Base-by-base conservation (phyloP, 2,888 invertebrate genomes). In the Nomada fucata region DNA sequence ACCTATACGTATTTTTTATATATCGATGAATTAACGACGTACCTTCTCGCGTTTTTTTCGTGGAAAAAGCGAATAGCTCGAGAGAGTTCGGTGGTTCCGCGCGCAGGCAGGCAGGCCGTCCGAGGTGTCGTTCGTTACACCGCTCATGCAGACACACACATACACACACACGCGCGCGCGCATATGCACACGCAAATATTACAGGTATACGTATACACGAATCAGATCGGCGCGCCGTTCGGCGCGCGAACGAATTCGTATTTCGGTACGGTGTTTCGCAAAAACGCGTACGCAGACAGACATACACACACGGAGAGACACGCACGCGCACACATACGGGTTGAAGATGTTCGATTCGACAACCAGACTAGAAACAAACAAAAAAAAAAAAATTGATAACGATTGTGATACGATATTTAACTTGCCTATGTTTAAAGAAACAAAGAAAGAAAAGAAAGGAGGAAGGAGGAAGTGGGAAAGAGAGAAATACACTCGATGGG, bases 331-430 rank as follows among this genome's bases (percentile, higher is more conserved):
- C 29, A 29, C 20, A 13, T n/a, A 92, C 88, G 91, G 91, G 91
- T 92, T 90, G 91, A 91, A 91, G 75, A 92, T 91, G 92, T 92
- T 93, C 93, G 92, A 93, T 93, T 92, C 92, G 70, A 71, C 91
- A 91, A 93, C 92, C 92, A 93, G 93, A 93, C 91, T 92, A 92
- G 92, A 91, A 85, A 44, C 50, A 55, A 52, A 59, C 7, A 44
- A 68, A 59, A 47, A 70, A 70, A 60, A 60, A 26, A 61, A 53
- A 68, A 53, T 53, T 64, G 72, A 20, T 64, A 87, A 93, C 92
- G 93, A 93, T 93, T 93, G 93, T 93, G 93, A 93, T 93, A 93
- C 92, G 92, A 93, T 92, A 93, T 93, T 93, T 93, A 93, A 93
- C 93, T 93, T 93, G 93, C 92, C 93, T 93, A 93, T 92, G 93